phyloP scores from a whole-genome alignment of 30 jellyfish, hydroid and myxozoan genomes.

The Turritopsis dohrnii region DNA sequence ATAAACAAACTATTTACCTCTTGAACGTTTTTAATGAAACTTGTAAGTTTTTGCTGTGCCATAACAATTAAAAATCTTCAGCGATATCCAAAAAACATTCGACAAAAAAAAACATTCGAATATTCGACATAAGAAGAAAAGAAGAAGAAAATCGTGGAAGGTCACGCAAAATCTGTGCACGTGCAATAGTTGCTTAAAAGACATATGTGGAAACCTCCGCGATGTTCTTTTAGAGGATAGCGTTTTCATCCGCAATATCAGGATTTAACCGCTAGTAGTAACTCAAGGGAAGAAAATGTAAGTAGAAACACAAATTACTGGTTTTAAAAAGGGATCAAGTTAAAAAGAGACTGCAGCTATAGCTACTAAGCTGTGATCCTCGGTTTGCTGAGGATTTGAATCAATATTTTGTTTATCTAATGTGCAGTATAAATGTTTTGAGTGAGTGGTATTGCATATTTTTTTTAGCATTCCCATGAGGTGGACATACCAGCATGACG shows the following conservation, averaged over 20 bases:
- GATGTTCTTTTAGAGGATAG: background rate
- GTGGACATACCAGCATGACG: too few species aligned
- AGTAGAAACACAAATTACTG: too few species aligned
- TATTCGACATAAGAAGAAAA: background rate
- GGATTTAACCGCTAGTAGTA: background rate
- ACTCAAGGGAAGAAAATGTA: too few species aligned
- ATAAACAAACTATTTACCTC: background rate
- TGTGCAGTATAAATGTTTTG: too few species aligned
- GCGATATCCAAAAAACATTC: background rate
- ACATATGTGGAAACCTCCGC: background rate
- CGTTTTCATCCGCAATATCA: background rate
- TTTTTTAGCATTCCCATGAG: too few species aligned
- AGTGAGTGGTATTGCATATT: too few species aligned
- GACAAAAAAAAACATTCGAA: background rate
- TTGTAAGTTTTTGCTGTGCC: background rate
- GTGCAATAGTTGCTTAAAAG: background rate
- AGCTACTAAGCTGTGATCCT: too few species aligned
- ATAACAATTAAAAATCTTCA: background rate
- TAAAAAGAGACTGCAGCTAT: too few species aligned
- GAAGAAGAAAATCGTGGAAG: background rate
- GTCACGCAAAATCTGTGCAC: background rate
- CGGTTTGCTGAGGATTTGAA: too few species aligned
- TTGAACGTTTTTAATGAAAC: background rate
- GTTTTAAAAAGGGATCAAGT: too few species aligned
- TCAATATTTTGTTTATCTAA: too few species aligned